Evolutionary conservation across 2,797 vertebrate species (phyloP), one percentile per base, ranked within the genome.

Genomic region (Sparus aurata): DNA sequence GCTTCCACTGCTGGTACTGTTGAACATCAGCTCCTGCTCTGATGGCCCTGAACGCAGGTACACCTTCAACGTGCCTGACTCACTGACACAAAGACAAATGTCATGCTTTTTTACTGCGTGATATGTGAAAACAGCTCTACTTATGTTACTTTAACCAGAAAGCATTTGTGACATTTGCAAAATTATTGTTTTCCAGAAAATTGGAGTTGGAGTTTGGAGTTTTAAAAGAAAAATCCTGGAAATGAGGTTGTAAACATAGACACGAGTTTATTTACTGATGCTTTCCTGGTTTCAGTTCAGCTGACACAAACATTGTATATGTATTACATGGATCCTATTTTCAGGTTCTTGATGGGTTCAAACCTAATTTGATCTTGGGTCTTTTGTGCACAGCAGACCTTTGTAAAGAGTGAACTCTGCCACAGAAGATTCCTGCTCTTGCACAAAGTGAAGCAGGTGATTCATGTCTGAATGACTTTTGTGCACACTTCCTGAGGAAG

Each of bases 401-500:
- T 54, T 63, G 41, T 30, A 57, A 54, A 69, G 34, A 63, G 13
- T 86, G 81, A 90, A 83, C 89, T 86, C 79, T 89, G 68, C 43
- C 80, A 84, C 87, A 86, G 61, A 80, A 69, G 61, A 64, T 23
- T 77, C 38, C 60, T 15, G 22, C 62, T 84, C 77, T 88, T 89
- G 90, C 87, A 89, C 77, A 92, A 89, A 89, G 74, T 17, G 38
- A 45, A 77, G 87, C 83, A 90, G 85, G 89, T 92, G 91, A 92
- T 90, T 90, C 82, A 86, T 27, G 3, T 60, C 85, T 61, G 54
- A 72, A 77, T 85, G 83, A 84, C 90, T 77, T 84, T 88, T 89
- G 85, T 83, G 27, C 86, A 83, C 77, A 90, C 68, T 90, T 90
- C 78, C 67, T 59, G 85, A 91, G 92, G 92, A 94, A 92, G 91